Percentiles rank a stretch among this genome's conserved stretches.
phyloP scores from a whole-genome alignment of 2,113 vertebrate genomes.

The Ahaetulla prasina region DNA sequence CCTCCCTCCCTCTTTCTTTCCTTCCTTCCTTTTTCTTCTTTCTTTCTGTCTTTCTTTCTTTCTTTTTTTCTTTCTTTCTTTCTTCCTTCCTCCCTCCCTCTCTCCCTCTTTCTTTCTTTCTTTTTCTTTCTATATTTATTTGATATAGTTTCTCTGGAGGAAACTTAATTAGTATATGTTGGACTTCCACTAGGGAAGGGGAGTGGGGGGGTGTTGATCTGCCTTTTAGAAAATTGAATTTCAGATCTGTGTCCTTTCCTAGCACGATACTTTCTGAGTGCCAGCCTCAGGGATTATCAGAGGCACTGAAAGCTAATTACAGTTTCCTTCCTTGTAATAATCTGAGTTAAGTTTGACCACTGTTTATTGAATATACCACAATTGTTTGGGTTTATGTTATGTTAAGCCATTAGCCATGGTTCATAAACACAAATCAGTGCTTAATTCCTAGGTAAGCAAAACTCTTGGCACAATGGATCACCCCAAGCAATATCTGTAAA shows the following conservation, averaged over 20 bases:
- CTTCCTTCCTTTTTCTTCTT: too few species aligned
- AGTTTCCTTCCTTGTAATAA: not conserved
- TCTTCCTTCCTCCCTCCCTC: too few species aligned
- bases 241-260: not conserved
- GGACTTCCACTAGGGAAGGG: not conserved
- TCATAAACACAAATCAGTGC: not conserved
- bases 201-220: not conserved
- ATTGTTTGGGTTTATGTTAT: not conserved
- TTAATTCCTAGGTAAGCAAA: not conserved
- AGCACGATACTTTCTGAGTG: not conserved
- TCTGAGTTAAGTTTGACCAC: not conserved
- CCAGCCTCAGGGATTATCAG: not conserved
- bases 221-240: not conserved
- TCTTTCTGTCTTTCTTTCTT: too few species aligned
- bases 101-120: too few species aligned
- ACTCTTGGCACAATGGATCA: not conserved
- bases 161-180: not conserved
- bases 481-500: not conserved
- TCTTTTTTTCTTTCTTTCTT: too few species aligned
- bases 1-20: too few species aligned
- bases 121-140: too few species aligned
- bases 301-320: not conserved
- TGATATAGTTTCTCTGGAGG: constrained; percentile 4
- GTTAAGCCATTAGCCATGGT: not conserved
- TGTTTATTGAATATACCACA: not conserved